Conservation (phyloP, 92 coral and sea anemone species). For the Metridium senile region DNA sequence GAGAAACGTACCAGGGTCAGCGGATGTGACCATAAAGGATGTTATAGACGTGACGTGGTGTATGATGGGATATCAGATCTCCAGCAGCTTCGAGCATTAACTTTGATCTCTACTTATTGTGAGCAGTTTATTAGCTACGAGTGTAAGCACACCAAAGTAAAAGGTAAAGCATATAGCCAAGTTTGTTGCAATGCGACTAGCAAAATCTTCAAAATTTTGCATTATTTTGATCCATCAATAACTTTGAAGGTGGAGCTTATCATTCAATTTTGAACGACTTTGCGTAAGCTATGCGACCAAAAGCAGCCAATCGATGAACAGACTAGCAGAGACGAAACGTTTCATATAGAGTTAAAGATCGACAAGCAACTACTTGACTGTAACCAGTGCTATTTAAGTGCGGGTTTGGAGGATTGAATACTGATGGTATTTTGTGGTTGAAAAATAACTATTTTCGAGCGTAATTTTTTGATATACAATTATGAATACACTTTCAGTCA, state of each 20-base stretch:
- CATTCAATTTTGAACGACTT: too few species aligned
- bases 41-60: conserved; percentile 30
- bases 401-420: too few species aligned
- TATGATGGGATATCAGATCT: conserved; percentile 27
- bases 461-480: too few species aligned
- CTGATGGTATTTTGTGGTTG: too few species aligned
- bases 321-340: too few species aligned
- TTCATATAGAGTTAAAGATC: too few species aligned
- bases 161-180: background rate
- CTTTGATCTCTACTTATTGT: conserved; percentile 16
- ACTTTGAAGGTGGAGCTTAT: background rate
- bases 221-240: background rate
- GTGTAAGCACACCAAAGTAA: background rate
- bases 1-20: conserved; percentile 23
- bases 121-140: conserved; percentile 24
- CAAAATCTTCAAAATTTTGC: background rate
- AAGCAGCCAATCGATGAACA: too few species aligned
- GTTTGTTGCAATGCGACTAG: background rate
- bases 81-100: conserved; percentile 23
- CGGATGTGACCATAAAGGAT: conserved; percentile 21
- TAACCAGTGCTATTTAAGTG: too few species aligned
- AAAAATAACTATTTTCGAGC: too few species aligned
- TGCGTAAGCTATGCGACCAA: too few species aligned
- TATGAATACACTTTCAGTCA: too few species aligned
- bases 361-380: too few species aligned